Percentiles rank a stretch among this genome's conserved stretches.
phyloP scores from a whole-genome alignment of 2,888 invertebrate species.

The Merodon equestris region DNA sequence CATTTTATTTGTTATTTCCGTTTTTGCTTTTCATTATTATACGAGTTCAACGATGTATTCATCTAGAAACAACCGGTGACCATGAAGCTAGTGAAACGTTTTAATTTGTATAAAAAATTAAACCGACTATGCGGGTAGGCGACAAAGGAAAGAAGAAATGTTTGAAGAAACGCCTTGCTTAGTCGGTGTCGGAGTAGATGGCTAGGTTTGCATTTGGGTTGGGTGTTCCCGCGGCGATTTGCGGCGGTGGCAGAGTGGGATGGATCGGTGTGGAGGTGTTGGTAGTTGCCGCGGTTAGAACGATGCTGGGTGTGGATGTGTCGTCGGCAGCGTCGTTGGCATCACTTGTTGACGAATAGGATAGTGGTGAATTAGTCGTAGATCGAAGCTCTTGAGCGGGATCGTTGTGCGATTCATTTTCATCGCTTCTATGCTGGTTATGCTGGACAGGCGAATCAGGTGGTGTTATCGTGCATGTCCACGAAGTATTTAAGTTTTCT shows the following conservation, averaged over 20 bases:
- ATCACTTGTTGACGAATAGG: constrained; percentile 50
- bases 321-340: constrained; percentile 35
- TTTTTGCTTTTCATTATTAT: not conserved
- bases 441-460: constrained; percentile 9
- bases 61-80: constrained; percentile 41
- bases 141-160: too few species aligned
- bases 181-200: constrained; percentile 60
- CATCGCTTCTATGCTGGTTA: constrained; percentile 13
- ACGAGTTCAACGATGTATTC: constrained; percentile 1
- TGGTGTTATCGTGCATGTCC: constrained; percentile 21
- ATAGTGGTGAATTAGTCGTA: constrained; percentile 40
- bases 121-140: too few species aligned
- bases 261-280: constrained; percentile 10
- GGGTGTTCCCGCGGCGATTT: not conserved
- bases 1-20: constrained; percentile 45
- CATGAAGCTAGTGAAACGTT: constrained; percentile 1
- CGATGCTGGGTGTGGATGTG: not conserved
- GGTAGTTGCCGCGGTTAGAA: constrained; percentile 9
- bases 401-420: not conserved
- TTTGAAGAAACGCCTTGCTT: constrained; percentile 6
- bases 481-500: constrained; percentile 10
- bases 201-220: constrained; percentile 56
- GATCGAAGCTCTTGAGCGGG: constrained; percentile 24
- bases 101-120: too few species aligned
- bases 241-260: constrained; percentile 11